Percentiles rank a stretch among this genome's conserved stretches.
These are phyloP conservation scores for Pomatorhinus ruficollis DNA, from an alignment of 2,113 vertebrate genomes.

Conservation along the genomic window DNA sequence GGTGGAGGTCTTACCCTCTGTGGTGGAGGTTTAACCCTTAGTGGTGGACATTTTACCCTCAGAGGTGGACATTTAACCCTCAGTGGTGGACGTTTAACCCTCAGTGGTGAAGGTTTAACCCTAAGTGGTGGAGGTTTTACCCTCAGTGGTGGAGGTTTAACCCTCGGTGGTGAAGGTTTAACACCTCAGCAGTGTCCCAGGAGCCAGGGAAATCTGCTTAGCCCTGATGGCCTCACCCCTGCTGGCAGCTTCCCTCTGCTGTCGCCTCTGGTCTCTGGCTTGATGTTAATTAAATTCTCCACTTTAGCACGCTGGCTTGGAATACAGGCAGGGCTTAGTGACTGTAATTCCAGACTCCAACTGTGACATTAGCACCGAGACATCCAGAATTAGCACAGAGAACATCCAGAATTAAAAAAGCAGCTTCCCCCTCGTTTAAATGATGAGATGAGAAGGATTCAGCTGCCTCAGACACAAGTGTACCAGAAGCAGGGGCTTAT, in stretches of 20 bases:
- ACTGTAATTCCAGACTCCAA: neutral
- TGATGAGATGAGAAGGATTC: neutral
- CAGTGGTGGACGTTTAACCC: neutral
- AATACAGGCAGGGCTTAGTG: conserved; percentile 4
- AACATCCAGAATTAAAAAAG: neutral
- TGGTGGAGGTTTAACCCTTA: neutral
- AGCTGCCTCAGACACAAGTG: neutral
- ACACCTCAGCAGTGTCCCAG: neutral
- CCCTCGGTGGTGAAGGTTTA: neutral
- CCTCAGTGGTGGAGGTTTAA: neutral
- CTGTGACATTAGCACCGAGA: neutral
- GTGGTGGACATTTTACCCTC: neutral
- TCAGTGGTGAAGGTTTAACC: neutral
- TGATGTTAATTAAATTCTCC: conserved; percentile 2
- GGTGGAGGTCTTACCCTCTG: neutral
- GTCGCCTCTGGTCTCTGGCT: neutral
- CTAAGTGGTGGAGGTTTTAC: neutral
- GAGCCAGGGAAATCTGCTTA: neutral
- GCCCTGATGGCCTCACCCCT: neutral
- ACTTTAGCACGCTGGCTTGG: neutral
- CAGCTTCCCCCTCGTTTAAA: neutral
- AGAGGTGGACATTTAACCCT: neutral
- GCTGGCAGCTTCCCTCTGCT: neutral
- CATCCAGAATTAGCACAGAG: neutral
- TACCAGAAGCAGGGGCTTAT: conserved; percentile 8